A percentile compares a stretch with the other conserved stretches of the same genome.
Conservation (phyloP, 2,113 vertebrate species). For the Lagopus muta region DNA sequence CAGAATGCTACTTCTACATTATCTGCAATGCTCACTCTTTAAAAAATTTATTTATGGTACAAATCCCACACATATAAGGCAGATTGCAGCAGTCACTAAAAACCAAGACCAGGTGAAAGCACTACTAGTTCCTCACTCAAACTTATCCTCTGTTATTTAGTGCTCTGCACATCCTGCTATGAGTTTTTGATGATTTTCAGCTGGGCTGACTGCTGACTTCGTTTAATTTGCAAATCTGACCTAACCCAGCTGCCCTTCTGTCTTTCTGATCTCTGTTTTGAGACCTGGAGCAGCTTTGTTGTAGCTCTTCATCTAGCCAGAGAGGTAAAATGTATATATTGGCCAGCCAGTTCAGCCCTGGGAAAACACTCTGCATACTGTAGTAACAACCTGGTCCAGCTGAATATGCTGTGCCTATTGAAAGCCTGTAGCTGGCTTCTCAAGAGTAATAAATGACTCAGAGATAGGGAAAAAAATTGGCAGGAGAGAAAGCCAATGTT, state of each 20-base stretch:
- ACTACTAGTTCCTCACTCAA: background rate
- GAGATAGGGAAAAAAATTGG: background rate
- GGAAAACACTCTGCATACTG: background rate
- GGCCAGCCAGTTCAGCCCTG: background rate
- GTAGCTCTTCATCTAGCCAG: rapidly evolving
- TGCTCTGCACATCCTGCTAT: rapidly evolving
- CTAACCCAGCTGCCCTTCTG: background rate
- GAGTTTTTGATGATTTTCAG: background rate
- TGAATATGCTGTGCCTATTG: background rate
- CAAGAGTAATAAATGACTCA: background rate
- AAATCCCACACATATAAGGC: background rate
- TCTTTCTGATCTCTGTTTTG: background rate
- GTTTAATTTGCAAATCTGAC: background rate
- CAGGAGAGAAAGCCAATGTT: background rate
- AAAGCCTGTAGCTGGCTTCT: background rate
- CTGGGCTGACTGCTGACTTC: background rate
- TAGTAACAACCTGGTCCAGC: background rate
- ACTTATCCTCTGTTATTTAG: background rate
- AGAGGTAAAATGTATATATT: background rate
- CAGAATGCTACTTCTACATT: background rate
- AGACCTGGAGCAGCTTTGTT: background rate
- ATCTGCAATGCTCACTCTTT: background rate
- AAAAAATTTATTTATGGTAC: background rate
- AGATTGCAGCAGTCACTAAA: background rate
- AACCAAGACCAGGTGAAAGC: background rate